phyloP scores from a whole-genome alignment of 2,888 invertebrate species.

The Leptopilina drosophilae region DNA sequence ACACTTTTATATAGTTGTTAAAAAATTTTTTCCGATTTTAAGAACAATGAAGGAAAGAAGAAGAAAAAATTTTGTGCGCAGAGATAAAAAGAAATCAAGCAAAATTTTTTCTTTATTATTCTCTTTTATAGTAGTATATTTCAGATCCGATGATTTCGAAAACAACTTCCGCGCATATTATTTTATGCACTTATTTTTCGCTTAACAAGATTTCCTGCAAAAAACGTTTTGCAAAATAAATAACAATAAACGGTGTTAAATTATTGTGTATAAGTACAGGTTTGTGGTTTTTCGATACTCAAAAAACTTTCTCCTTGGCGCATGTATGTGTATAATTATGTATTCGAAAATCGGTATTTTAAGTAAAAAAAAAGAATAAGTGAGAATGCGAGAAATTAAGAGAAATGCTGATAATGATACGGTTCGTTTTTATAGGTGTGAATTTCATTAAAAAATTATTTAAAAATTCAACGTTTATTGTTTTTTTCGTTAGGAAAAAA shows the following conservation, averaged over 20 bases:
- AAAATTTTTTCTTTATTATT: background rate
- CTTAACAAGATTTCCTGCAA: background rate
- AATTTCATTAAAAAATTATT: background rate
- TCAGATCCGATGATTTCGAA: background rate
- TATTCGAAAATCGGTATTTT: background rate
- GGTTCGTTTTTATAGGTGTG: background rate
- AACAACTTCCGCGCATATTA: background rate
- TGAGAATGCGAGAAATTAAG: constrained; percentile 17
- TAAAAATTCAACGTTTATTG: background rate
- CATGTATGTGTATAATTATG: background rate
- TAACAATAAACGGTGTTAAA: constrained; percentile 10
- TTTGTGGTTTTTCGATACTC: background rate
- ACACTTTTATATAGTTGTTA: too few relatives aligned
- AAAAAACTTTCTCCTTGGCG: background rate
- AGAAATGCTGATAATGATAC: background rate
- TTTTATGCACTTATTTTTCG: background rate
- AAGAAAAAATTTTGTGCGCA: too few relatives aligned
- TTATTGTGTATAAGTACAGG: constrained; percentile 21
- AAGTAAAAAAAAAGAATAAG: background rate
- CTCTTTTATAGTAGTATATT: background rate
- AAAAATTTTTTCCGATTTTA: too few relatives aligned
- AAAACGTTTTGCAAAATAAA: background rate
- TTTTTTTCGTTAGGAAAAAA: too few relatives aligned
- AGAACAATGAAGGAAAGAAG: too few relatives aligned
- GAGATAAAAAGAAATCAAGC: too few relatives aligned